These are phyloP conservation scores for Regulus satrapa DNA, from an alignment of 2,113 vertebrate species.

Conservation along the genomic window DNA sequence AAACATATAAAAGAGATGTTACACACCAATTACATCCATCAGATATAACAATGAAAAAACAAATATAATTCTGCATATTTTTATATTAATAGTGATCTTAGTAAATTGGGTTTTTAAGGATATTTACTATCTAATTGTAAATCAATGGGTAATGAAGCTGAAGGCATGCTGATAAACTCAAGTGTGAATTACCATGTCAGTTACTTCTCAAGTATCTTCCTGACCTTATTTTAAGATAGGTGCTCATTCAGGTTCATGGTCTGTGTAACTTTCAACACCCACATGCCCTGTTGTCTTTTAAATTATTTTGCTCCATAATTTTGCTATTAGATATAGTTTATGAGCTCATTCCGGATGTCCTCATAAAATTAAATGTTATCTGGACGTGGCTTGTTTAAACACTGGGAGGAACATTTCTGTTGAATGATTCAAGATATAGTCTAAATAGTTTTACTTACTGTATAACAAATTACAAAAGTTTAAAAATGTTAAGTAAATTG, in stretches of 20 bases:
- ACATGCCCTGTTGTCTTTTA: not conserved
- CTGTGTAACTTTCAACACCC: not conserved
- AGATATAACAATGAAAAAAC: not conserved
- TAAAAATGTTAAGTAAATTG: not conserved
- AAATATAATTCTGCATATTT: not conserved
- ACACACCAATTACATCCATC: accelerated
- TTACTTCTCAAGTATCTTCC: not conserved
- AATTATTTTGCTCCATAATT: not conserved
- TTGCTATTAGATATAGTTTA: not conserved
- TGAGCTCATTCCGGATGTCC: not conserved
- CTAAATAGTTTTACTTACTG: not conserved
- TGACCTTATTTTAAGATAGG: not conserved
- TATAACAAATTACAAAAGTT: not conserved
- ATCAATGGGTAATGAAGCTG: not conserved
- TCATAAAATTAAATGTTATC: not conserved
- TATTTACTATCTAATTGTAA: not conserved
- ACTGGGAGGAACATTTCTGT: not conserved
- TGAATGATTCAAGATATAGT: not conserved
- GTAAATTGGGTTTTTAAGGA: not conserved
- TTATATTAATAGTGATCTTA: not conserved
- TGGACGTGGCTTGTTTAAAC: not conserved
- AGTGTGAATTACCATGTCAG: not conserved
- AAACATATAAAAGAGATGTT: not conserved
- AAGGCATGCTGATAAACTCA: not conserved
- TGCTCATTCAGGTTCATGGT: not conserved